Evolutionary conservation across 2,113 vertebrate genomes (phyloP), one percentile per base, ranked within the genome.

Genomic region (Sceloporus undulatus): DNA sequence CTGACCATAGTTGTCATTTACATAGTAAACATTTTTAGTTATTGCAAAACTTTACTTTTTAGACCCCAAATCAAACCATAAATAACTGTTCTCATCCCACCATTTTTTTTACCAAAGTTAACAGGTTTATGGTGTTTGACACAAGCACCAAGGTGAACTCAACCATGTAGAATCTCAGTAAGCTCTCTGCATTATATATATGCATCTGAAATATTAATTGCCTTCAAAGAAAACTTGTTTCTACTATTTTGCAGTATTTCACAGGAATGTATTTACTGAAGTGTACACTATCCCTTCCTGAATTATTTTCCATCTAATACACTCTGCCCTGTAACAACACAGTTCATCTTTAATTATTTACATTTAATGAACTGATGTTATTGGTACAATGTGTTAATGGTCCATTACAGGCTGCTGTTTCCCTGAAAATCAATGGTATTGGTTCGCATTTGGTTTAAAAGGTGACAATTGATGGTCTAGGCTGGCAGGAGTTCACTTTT

Each of bases 291-390:
- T 62, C 13, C 18, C 14, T 25, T 54, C n/a, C 3, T 74, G 21
- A 25, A 3, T 75, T 75, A 40, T 62, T 11, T 27, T 54, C 54
- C 38, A 16, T 74, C 27, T 56, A 25, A 73, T 27, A 52, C 5
- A 65, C 54, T 84, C 38, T 42, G 23, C 25, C 82, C 84, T 83
- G 74, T 25, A 78, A 16, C 87, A 87, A 9, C 6, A 79, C 9
- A 0, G 62, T 87, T 88, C 59, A 8, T 8, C 29, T 86, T 88
- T 9, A 87, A 68, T 71, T 87, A 48, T 65, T 79, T 75, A 76
- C 3, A 3, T 86, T 62, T 56, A 76, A 85, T 68, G 13, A 21
- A 52, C 13, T 38, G 56, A 11, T 66, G 10, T 59, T 79, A 82
- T 10, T 0, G 0, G 14, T 59, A 89, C 74, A 25, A 59, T 65